Base-by-base conservation (phyloP, 1,140 invertebrate species). In the Dolichoris vasculosae region DNA sequence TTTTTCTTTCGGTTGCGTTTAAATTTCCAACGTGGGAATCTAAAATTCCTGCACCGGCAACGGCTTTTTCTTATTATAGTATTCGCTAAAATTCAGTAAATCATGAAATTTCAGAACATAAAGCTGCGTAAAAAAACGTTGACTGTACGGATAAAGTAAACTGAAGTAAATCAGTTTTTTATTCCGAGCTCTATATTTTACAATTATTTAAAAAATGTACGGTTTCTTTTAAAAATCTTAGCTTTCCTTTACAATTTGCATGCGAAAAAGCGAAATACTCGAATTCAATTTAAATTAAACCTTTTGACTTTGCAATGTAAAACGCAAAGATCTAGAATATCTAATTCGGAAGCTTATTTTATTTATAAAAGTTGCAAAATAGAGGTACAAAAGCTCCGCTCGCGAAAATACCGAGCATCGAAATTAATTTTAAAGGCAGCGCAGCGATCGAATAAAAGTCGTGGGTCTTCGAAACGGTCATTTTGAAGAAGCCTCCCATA, bases 1-100 rank as follows among this genome's bases (percentile, higher is more conserved):
- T 83, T 76, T 77, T 76, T 48, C 59, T 48, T 46, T 83, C 69
- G 26, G 30, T n/a, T 55, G 35, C 63, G 71, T 83, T 83, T 76
- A 76, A 83, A 55, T 83, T 83, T 55, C n/a, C 40, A 43, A 55
- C 38, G n/a, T 59, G 73, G 43, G 17, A 38, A 77, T 77, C 82
- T 75, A 51, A 46, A 76, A 83, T 35, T 64, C 59, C 59, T 17
- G 59, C 6, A 23, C 0, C 35, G 23, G 17, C 63, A 38, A 20
- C 63, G 4, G 23, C 17, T 15, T 46, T 30, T 30, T 51, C 38
- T 73, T 73, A 73, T 82, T 75, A 59, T 82, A 73, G 48, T 26
- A 11, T 43, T 51, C 46, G 46, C 40, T 26, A 35, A 43, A n/a
- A 26, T 35, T 38, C 43, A 9, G 67, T 73, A 46, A 82, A 82